Evolutionary conservation across 2,888 invertebrate species (phyloP), one percentile per base, ranked within the genome.

Genomic region (Cheilosia vulpina): DNA sequence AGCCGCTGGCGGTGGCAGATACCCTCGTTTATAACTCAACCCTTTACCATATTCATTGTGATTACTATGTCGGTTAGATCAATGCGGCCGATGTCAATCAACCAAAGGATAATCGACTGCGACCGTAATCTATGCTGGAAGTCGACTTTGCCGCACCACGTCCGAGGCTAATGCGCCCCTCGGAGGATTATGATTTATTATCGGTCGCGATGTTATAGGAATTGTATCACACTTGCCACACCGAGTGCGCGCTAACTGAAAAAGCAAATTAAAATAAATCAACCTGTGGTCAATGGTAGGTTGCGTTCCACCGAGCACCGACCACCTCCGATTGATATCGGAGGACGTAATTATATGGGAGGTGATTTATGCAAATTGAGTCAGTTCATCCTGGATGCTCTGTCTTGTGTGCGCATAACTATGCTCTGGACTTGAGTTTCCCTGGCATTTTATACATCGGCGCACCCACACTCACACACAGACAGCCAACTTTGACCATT

Each of bases 21-120:
- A 24, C 21, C 11, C 13, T 13, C 13, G 38, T 52, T 15, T 9
- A 13, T 4, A 2, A 17, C 31, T 47, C 53, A 45, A 55, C 65
- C 65, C 69, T 41, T 66, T 76, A 34, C 17, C 17, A 19, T 17
- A 45, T 69, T 50, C 58, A 7, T 60, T 58, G 57, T 52, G 71
- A 71, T 65, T 66, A 82, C 68, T 66, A 66, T 73, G 76, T 50
- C 71, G 68, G 76, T 85, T 81, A 81, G 76, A 85, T 85, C 81
- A 85, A 81, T 85, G 85, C 58, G 85, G 85, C 81, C 52, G 81
- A 63, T 72, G 80, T 85, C 85, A 85, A 85, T 85, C 81, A 85
- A 68, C 72, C 76, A 77, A 68, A 58, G 76, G 85, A 85, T 85
- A 85, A 85, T 85, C 80, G 75, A 85, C 77, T 85, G 47, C 65